Percentiles rank a stretch among this genome's conserved stretches.
phyloP scores from a whole-genome alignment of 1,140 invertebrate genomes.

The Drosophila athabasca region DNA sequence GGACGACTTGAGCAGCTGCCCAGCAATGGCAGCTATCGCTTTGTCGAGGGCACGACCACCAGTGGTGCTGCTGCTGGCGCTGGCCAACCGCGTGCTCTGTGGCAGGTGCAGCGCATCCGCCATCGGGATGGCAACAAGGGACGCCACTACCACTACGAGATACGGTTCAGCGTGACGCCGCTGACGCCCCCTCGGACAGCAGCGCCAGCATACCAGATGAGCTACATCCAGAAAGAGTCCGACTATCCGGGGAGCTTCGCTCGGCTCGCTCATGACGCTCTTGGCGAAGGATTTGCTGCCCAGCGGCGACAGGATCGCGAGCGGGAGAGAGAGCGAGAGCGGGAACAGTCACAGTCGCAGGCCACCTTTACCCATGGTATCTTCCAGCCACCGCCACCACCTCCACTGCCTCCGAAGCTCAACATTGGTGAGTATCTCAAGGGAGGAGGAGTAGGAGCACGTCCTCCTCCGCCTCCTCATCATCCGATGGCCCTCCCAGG shows the following conservation, averaged over 20 bases:
- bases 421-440: constrained; percentile 79
- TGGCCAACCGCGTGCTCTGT: constrained; percentile 85
- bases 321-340: constrained; percentile 9
- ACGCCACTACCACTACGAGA: constrained; percentile 85
- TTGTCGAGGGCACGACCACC: constrained; percentile 84
- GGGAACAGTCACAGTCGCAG: constrained; percentile 41
- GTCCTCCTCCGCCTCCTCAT: no score
- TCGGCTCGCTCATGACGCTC: constrained; percentile 41
- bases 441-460: constrained; percentile 6
- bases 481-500: no score
- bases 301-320: constrained; percentile 65
- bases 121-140: constrained; percentile 84
- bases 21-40: constrained; percentile 84
- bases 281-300: constrained; percentile 49
- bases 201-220: constrained; percentile 37
- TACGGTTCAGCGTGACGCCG: constrained; percentile 87
- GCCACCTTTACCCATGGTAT: constrained; percentile 72
- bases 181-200: constrained; percentile 28
- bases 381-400: constrained; percentile 56
- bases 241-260: constrained; percentile 79
- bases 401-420: constrained; percentile 40
- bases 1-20: constrained; percentile 85
- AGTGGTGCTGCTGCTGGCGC: neutral
- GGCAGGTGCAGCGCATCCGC: constrained; percentile 87
- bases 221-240: constrained; percentile 74